phyloP scores from a whole-genome alignment of 1,140 invertebrate species.

The Drosophila repleta region DNA sequence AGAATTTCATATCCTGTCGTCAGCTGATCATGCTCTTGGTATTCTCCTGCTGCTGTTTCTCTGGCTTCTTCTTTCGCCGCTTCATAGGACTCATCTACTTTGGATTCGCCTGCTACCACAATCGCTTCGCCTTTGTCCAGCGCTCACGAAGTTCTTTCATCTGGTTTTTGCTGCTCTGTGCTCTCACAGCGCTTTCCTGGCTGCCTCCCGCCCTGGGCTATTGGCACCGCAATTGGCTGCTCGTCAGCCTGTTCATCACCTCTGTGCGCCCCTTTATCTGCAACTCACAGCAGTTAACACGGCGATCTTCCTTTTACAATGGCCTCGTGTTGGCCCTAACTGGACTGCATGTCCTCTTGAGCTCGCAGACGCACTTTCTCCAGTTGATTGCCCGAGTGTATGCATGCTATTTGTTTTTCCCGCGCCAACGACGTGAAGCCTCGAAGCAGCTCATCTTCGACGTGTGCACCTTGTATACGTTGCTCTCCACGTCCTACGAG shows the following conservation, averaged over 20 bases:
- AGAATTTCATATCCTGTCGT: background rate
- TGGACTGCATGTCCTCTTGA: constrained; percentile 9
- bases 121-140: constrained; percentile 7
- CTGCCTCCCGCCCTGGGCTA: constrained; percentile 41
- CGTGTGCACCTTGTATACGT: constrained; percentile 44
- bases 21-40: background rate
- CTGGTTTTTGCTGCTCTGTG: constrained; percentile 43
- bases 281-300: background rate
- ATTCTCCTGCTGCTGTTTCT: constrained; percentile 28
- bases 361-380: constrained; percentile 3
- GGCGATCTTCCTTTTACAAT: constrained; percentile 32
- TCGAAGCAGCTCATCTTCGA: constrained; percentile 38
- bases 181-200: constrained; percentile 14
- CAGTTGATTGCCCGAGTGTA: constrained; percentile 33
- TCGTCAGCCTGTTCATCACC: constrained; percentile 39
- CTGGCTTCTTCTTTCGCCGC: constrained; percentile 31
- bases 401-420: constrained; percentile 22
- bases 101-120: constrained; percentile 36
- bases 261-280: constrained; percentile 6
- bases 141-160: constrained; percentile 4
- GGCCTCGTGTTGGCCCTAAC: constrained; percentile 10
- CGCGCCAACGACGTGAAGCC: background rate
- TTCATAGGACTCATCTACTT: constrained; percentile 35
- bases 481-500: constrained; percentile 55
- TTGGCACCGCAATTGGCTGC: constrained; percentile 25